Base-by-base conservation (phyloP, 37 sponge, comb jelly and placozoan species). In the Dysidea cf. avara region DNA sequence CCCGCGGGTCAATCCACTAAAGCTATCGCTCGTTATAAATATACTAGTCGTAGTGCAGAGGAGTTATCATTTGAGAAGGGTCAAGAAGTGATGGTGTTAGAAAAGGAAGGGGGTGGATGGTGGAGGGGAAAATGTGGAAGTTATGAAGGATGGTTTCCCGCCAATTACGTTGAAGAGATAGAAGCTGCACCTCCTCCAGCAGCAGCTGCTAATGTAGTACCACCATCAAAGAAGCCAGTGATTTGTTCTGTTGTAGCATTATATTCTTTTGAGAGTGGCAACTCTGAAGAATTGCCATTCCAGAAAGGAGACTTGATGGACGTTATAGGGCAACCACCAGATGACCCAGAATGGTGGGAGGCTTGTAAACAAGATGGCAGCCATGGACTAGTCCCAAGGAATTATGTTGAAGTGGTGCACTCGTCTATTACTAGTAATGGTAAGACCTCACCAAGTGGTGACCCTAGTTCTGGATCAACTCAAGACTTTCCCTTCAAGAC, bases 71-170 rank as follows among this genome's bases (percentile, higher is more conserved):
- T 96, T 28, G 69, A 86, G 58, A 96, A 91, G 72, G 96, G 92
- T 6, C 92, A 96, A 30, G 71, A 81, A 32, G 74, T 96, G 47
- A 76, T 84, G 2, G 87, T 96, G 29, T 61, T 91, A 61, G 96
- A 91, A 69, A 91, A 96, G 71, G 89, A 96, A 65, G 90, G 80
- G 38, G 96, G 91, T 59, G 96, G 96, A 1, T 96, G 96, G 96
- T 96, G 96, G 96, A 78, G 85, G 53, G 96, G 96, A 2, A 69
- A 86, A 34, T 61, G 68, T 39, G 88, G 81, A 0, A 76, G 77
- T 26, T 36, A 47, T 28, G 82, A 79, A 14, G 96, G 96, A 7
- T 96, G 93, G 88, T 96, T 96, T 71, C 96, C 96, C 24, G 88
- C 85, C 64, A 96, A 96, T 61, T 96, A 91, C 64, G 96, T 96